Evolutionary conservation across 2,888 invertebrate species (phyloP).

Genomic region (Glyphotaelius pellucidus): DNA sequence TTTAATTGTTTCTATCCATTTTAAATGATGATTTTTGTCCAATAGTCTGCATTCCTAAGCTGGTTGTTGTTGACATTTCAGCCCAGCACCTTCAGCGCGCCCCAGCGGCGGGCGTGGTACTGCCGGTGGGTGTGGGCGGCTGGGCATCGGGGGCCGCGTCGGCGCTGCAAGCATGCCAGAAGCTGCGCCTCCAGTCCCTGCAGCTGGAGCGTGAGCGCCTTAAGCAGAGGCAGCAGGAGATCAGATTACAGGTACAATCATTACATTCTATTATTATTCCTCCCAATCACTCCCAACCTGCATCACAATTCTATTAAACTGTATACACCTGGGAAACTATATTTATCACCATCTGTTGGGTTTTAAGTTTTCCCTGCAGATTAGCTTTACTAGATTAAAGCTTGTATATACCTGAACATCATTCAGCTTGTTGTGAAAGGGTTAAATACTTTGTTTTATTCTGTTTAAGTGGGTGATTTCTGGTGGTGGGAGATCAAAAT

Average conservation of each 20-base stretch:
- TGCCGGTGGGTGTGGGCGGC: slow-evolving; percentile 75
- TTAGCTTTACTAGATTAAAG: too few species aligned
- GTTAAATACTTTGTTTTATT: too few species aligned
- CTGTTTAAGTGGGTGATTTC: background rate
- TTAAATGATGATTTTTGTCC: background rate
- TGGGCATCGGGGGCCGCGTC: slow-evolving; percentile 78
- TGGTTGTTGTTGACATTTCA: slow-evolving; percentile 68
- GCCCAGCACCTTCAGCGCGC: slow-evolving; percentile 78
- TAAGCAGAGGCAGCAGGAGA: slow-evolving; percentile 93
- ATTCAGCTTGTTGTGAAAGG: too few species aligned
- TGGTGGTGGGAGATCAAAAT: background rate
- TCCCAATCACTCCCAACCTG: background rate
- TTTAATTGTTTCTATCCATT: background rate
- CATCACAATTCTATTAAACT: background rate
- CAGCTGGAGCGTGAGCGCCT: slow-evolving; percentile 93
- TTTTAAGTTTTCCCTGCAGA: too few species aligned
- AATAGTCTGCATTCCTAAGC: background rate
- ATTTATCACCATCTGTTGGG: background rate
- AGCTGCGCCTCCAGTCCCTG: slow-evolving; percentile 87
- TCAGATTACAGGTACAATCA: slow-evolving; percentile 85
- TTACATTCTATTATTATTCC: slow-evolving; percentile 22
- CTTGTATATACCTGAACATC: too few species aligned
- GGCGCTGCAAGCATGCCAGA: slow-evolving; percentile 82
- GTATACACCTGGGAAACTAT: background rate
- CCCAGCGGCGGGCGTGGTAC: slow-evolving; percentile 78